Evolutionary conservation across 2,113 vertebrate species (phyloP).

Genomic region (Rhombomys opimus): DNA sequence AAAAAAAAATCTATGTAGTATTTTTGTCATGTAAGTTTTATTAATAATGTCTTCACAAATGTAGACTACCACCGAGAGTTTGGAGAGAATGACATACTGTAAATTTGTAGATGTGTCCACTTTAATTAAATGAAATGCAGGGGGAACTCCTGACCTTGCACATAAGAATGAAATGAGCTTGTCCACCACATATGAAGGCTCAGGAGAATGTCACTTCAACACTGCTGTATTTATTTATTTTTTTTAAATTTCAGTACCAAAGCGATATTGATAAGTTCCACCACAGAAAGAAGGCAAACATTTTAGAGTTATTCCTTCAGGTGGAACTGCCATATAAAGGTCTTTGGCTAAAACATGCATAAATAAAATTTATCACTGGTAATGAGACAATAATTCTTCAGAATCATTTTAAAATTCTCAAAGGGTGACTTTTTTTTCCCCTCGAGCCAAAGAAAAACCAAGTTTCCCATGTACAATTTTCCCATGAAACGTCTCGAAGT

Average conservation of each 20-base stretch:
- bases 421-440: not conserved
- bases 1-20: not conserved
- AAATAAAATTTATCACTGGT: slow-evolving; percentile 38
- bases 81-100: not conserved
- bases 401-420: slow-evolving; percentile 31
- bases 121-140: slow-evolving; percentile 59
- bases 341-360: slow-evolving; percentile 9
- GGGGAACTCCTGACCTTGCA: slow-evolving; percentile 28
- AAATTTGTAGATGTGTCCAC: not conserved
- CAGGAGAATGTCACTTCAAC: not conserved
- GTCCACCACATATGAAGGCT: not conserved
- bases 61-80: slow-evolving; percentile 19
- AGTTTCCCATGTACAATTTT: slow-evolving; percentile 1
- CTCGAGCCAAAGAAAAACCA: not conserved
- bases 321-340: slow-evolving; percentile 29
- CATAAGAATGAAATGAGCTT: slow-evolving; percentile 46
- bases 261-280: not conserved
- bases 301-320: slow-evolving; percentile 48
- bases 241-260: slow-evolving; percentile 59
- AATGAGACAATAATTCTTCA: slow-evolving; percentile 30
- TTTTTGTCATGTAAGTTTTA: slow-evolving; percentile 27
- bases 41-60: slow-evolving; percentile 46
- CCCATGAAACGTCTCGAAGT: slow-evolving; percentile 38
- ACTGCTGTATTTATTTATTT: not conserved
- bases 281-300: not conserved